Conservation (phyloP, 1,140 invertebrate genomes). For the Drosophila kikkawai region DNA sequence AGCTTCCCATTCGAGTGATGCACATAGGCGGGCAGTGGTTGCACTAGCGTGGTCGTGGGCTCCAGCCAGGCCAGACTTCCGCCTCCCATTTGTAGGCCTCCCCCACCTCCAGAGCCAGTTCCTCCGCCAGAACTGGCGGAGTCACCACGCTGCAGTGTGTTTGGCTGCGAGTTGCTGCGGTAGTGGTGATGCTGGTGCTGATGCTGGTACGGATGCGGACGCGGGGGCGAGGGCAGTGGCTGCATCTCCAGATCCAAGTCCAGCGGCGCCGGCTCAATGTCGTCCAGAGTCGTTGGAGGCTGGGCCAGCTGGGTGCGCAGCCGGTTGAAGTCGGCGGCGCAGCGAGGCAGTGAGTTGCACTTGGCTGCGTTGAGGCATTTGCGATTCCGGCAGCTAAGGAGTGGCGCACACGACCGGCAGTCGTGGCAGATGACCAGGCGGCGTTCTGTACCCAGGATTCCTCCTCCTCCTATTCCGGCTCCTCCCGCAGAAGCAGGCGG, state of each 20-base stretch:
- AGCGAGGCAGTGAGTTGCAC: slow-evolving; percentile 85
- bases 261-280: slow-evolving; percentile 77
- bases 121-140: slow-evolving; percentile 66
- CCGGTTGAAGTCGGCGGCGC: slow-evolving; percentile 83
- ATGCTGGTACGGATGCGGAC: slow-evolving; percentile 35
- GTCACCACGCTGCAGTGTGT: slow-evolving; percentile 79
- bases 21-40: slow-evolving; percentile 52
- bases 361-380: slow-evolving; percentile 85
- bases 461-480: slow-evolving; percentile 4
- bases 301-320: slow-evolving; percentile 79
- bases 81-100: not conserved
- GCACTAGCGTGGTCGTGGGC: slow-evolving; percentile 55
- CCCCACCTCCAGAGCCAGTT: not conserved
- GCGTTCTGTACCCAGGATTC: slow-evolving; percentile 39
- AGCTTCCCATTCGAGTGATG: slow-evolving; percentile 75
- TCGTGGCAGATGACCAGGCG: slow-evolving; percentile 79
- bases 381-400: slow-evolving; percentile 80
- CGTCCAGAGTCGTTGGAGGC: slow-evolving; percentile 75
- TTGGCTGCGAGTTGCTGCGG: slow-evolving; percentile 83
- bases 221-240: slow-evolving; percentile 51
- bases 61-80: slow-evolving; percentile 59
- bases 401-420: slow-evolving; percentile 78
- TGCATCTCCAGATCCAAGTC: slow-evolving; percentile 59
- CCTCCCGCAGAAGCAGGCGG: slow-evolving; percentile 2
- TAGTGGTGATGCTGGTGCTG: slow-evolving; percentile 58